Percentiles rank a stretch among this genome's conserved stretches.
These are phyloP conservation scores for Atherinomorus stipes DNA, from an alignment of 2,113 vertebrate genomes.

Conservation along the genomic window DNA sequence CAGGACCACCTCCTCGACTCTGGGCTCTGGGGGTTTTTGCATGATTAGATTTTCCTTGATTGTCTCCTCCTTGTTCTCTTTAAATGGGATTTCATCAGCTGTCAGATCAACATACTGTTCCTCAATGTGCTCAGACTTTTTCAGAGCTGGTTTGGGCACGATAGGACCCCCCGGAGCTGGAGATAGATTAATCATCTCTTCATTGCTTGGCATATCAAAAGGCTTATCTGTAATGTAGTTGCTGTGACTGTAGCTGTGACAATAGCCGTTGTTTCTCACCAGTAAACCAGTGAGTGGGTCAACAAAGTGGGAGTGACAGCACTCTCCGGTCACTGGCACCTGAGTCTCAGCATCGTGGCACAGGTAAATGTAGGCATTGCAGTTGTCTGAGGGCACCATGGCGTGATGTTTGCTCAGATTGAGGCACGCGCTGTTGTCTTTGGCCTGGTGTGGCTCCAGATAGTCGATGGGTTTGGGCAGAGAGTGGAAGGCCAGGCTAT, in stretches of 20 bases:
- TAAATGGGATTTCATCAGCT: constrained; percentile 7
- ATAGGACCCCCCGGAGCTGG: constrained; percentile 73
- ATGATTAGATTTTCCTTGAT: constrained; percentile 56
- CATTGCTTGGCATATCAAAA: constrained; percentile 48
- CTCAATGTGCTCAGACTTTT: constrained; percentile 51
- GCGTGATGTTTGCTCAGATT: constrained; percentile 70
- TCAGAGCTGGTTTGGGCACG: constrained; percentile 61
- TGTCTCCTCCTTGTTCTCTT: constrained; percentile 49
- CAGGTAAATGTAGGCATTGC: constrained; percentile 78
- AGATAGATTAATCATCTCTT: constrained; percentile 75
- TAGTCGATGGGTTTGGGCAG: constrained; percentile 75
- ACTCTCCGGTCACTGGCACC: constrained; percentile 64
- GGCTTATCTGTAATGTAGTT: constrained; percentile 74
- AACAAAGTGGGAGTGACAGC: constrained; percentile 80
- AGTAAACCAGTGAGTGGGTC: constrained; percentile 82
- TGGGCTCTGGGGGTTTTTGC: constrained; percentile 40
- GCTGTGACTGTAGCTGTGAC: constrained; percentile 61
- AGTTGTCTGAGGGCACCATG: constrained; percentile 66
- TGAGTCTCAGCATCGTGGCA: constrained; percentile 74
- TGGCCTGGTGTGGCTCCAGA: constrained; percentile 70
- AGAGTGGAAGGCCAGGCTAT: constrained; percentile 70
- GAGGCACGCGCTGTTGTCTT: constrained; percentile 78
- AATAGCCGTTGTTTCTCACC: constrained; percentile 76
- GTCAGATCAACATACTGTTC: constrained; percentile 61
- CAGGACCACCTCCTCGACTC: constrained; percentile 54